A percentile compares a stretch with the other conserved stretches of the same genome.
phyloP scores from a whole-genome alignment of 2,113 vertebrate species.

The Brachirus orientalis region DNA sequence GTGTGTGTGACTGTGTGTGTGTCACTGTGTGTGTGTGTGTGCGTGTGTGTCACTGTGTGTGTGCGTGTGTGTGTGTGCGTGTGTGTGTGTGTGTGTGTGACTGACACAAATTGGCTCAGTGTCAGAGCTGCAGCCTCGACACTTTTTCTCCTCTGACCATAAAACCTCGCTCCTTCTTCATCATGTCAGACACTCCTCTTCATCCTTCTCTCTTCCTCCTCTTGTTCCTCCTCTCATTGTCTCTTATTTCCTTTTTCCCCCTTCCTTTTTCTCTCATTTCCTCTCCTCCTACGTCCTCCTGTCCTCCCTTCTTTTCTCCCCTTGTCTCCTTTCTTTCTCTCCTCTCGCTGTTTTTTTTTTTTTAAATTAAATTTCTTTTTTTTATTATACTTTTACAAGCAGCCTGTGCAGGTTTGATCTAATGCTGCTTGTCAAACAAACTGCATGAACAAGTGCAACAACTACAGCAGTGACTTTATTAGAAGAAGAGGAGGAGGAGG shows the following conservation, averaged over 20 bases:
- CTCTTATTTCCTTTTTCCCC: too few relatives aligned
- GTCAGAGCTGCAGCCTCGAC: constrained; percentile 54
- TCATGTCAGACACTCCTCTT: constrained; percentile 33
- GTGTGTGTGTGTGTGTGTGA: constrained; percentile 8
- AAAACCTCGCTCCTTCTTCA: constrained; percentile 53
- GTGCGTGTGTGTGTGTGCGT: not conserved
- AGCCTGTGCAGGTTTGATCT: constrained; percentile 40
- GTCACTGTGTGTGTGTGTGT: too few relatives aligned
- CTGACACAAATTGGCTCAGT: constrained; percentile 39
- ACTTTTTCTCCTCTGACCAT: constrained; percentile 55
- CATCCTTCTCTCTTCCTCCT: not conserved
- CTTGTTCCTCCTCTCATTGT: not conserved
- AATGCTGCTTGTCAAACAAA: constrained; percentile 36
- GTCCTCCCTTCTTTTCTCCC: not conserved
- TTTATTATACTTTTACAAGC: not conserved
- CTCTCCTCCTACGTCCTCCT: not conserved
- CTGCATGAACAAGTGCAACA: constrained; percentile 1
- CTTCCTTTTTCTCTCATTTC: too few relatives aligned
- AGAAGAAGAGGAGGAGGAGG: not conserved
- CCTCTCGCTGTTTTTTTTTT: not conserved
- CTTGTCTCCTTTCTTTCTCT: not conserved
- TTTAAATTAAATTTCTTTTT: not conserved
- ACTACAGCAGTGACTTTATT: constrained; percentile 34
- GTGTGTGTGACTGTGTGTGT: too few relatives aligned
- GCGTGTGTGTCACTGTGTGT: too few relatives aligned